Base-by-base conservation (phyloP, 2,797 vertebrate species). In the Anguilla pacifica region DNA sequence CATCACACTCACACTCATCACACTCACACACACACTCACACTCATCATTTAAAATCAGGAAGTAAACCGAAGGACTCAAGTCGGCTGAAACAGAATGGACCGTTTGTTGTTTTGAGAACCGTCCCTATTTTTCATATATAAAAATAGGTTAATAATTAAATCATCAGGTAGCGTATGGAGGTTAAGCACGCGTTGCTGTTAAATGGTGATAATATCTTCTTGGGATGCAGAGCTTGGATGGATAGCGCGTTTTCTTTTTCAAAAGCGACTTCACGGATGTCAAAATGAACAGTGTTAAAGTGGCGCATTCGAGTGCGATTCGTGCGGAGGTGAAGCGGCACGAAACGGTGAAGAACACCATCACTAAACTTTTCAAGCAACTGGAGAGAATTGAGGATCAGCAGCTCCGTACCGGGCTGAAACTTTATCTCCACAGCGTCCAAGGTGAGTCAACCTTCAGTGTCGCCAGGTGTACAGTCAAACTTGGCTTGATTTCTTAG, bases 281-380 rank as follows among this genome's bases (percentile, higher is more conserved):
- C 93, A 96, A 94, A 91, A 96, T 96, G 96, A 95, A 90, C 93
- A 95, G 90, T 90, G 90, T 90, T n/a, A 96, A 96, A 91, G 94
- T 91, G 22, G 90, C 86, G 15, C 93, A 93, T 91, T 95, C 96
- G 55, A 93, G 91, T 83, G 95, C 96, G 67, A 96, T 98, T 86
- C 96, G 95, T 90, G 94, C 96, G n/a, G 97, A 98, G 94, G 94
- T 98, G 86, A 97, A 93, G 92, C 94, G 97, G 90, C 94, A 98
- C 46, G 96, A 96, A 10, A 94, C 94, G 35, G 93, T 97, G 81
- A 96, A 97, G 93, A 95, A 90, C n/a, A 94, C 95, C 57, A 90
- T 98, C 86, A 95, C 87, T 91, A 96, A 94, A 91, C 95, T 98
- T 72, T 94, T 89, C 88, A 97, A 96, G 89, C 96, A 98, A 93